Conservation (phyloP, 2,888 invertebrate species). For the Ischnus inquisitorius region DNA sequence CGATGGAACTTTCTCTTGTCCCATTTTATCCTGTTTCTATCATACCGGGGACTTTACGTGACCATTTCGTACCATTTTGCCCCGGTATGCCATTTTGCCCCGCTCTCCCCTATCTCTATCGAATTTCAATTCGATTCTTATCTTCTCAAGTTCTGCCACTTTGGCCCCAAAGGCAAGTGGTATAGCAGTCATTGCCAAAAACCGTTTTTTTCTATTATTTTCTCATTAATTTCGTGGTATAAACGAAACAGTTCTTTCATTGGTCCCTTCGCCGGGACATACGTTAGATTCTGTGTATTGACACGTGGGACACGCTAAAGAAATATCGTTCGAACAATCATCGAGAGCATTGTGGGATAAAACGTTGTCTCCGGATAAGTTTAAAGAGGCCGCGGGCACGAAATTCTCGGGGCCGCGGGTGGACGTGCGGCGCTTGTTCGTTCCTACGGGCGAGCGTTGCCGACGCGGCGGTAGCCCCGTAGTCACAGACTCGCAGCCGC, state of each 20-base stretch:
- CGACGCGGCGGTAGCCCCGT: slow-evolving; percentile 16
- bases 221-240: too few relatives aligned
- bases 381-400: slow-evolving; percentile 37
- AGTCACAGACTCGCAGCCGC: slow-evolving; percentile 58
- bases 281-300: neutral
- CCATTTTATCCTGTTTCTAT: too few relatives aligned
- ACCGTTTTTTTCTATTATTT: too few relatives aligned
- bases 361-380: slow-evolving; percentile 56
- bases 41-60: too few relatives aligned
- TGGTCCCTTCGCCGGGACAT: neutral
- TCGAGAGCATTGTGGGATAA: slow-evolving; percentile 34
- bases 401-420: slow-evolving; percentile 65
- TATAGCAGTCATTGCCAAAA: too few relatives aligned
- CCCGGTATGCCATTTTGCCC: too few relatives aligned
- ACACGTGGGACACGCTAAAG: neutral
- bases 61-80: too few relatives aligned
- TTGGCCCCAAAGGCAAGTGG: too few relatives aligned
- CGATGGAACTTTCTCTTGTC: too few relatives aligned
- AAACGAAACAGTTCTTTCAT: neutral
- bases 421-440: slow-evolving; percentile 64
- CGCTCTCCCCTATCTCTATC: too few relatives aligned
- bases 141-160: too few relatives aligned
- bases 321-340: slow-evolving; percentile 32
- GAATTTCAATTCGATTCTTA: too few relatives aligned
- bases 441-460: slow-evolving; percentile 43